Evolutionary conservation across 2,797 vertebrate species (phyloP).

Genomic region (Danio tinwini): DNA sequence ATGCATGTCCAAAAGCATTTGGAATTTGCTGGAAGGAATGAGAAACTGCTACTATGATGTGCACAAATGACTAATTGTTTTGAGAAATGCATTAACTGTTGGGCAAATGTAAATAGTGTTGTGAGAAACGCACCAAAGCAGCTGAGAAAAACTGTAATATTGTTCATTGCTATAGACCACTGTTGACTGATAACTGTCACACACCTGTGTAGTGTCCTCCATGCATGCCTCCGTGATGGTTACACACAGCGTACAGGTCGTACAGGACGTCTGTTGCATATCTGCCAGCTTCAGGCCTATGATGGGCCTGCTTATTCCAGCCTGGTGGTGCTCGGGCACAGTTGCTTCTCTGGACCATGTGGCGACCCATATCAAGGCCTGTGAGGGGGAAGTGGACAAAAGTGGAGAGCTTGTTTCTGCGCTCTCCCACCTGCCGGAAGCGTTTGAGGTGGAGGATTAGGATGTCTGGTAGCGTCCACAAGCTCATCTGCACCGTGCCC

Average conservation of each 20-base stretch:
- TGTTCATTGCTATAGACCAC: too few species aligned
- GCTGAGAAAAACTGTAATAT: too few species aligned
- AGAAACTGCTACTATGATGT: too few species aligned
- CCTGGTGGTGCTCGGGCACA: conserved; percentile 53
- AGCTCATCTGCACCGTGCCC: conserved; percentile 85
- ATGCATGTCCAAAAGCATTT: too few species aligned
- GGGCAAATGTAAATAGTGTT: too few species aligned
- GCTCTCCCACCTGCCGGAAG: conserved; percentile 86
- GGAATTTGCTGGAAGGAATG: too few species aligned
- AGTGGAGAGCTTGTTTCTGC: conserved; percentile 91
- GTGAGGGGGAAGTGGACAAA: conserved; percentile 87
- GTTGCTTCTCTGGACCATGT: conserved; percentile 83
- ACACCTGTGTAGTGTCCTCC: conserved; percentile 96
- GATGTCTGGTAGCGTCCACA: conserved; percentile 89
- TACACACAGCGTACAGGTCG: conserved; percentile 93
- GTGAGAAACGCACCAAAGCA: too few species aligned
- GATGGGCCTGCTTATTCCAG: conserved; percentile 70
- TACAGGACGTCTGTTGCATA: conserved; percentile 83
- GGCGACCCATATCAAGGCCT: conserved; percentile 91
- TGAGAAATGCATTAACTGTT: too few species aligned
- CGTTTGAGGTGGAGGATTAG: conserved; percentile 90
- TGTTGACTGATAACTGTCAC: not conserved
- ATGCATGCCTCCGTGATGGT: conserved; percentile 96
- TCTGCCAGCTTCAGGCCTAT: conserved; percentile 60
- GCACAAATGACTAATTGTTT: too few species aligned